Percentiles rank a stretch among this genome's conserved stretches.
These are phyloP conservation scores for Nipponia nippon DNA, from an alignment of 2,113 vertebrate species.

Conservation along the genomic window DNA sequence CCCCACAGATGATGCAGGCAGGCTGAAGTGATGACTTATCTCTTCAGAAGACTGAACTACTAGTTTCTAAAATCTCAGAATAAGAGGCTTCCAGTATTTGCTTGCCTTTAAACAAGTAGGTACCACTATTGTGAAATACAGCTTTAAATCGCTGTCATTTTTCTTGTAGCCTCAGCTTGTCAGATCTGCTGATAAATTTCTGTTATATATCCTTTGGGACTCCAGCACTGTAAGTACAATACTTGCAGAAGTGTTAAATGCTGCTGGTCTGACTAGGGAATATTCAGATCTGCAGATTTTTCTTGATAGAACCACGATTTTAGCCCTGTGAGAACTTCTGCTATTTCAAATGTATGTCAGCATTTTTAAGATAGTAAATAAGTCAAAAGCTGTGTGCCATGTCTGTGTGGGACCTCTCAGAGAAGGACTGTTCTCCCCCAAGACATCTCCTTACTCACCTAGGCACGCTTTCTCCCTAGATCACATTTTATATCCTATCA, in stretches of 20 bases:
- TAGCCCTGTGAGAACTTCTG: neutral
- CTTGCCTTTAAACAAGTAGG: neutral
- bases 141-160: neutral
- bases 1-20: neutral
- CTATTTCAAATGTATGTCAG: neutral
- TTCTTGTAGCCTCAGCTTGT: neutral
- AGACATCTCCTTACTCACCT: neutral
- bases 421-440: neutral
- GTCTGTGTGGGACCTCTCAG: neutral
- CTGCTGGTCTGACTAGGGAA: neutral
- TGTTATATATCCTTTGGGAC: neutral
- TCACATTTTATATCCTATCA: neutral
- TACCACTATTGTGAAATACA: neutral
- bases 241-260: neutral
- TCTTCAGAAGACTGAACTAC: neutral
- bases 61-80: neutral
- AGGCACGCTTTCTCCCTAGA: neutral
- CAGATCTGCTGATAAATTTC: neutral
- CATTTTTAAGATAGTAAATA: neutral
- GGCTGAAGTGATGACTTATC: neutral
- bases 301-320: neutral
- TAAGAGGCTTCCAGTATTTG: neutral
- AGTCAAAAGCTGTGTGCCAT: rapidly evolving
- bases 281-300: neutral
- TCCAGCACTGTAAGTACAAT: neutral